These are phyloP conservation scores for Aplodontia rufa DNA, from an alignment of 2,113 vertebrate genomes.

Conservation along the genomic window DNA sequence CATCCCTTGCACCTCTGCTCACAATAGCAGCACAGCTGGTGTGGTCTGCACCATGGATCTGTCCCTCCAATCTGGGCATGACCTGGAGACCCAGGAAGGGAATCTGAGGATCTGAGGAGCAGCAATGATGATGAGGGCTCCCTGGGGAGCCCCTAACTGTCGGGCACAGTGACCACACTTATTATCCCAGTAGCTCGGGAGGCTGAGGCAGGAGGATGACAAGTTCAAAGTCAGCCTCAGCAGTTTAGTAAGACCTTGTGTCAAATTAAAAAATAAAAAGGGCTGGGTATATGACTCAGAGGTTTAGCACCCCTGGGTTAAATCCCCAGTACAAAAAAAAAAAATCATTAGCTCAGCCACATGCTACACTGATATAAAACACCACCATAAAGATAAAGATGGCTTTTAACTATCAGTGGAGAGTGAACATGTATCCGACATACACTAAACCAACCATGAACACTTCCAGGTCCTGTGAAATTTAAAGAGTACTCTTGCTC, in stretches of 20 bases:
- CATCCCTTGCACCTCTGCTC: accelerated
- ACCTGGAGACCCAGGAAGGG: accelerated
- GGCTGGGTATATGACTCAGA: too few species aligned
- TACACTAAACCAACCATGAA: too few species aligned
- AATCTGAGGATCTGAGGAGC: not conserved
- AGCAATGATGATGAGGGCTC: accelerated
- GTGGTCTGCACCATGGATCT: accelerated
- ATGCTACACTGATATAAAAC: accelerated
- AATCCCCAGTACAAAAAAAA: too few species aligned
- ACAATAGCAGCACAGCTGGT: accelerated
- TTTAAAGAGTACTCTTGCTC: not conserved
- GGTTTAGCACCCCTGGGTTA: too few species aligned
- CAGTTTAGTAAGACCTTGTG: too few species aligned
- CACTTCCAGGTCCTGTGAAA: not conserved
- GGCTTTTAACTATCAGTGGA: not conserved
- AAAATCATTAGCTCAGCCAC: accelerated
- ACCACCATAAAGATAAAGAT: accelerated
- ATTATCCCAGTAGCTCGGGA: too few species aligned
- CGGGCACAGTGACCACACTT: too few species aligned
- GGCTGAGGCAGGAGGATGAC: too few species aligned
- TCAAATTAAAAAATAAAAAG: too few species aligned
- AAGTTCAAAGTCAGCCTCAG: too few species aligned
- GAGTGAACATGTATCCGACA: not conserved
- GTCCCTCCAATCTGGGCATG: accelerated
- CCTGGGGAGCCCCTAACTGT: too few species aligned